A percentile compares a stretch with the other conserved stretches of the same genome.
These are phyloP conservation scores for Petrolisthes cinctipes DNA, from an alignment of 2,888 invertebrate species.

Conservation along the genomic window DNA sequence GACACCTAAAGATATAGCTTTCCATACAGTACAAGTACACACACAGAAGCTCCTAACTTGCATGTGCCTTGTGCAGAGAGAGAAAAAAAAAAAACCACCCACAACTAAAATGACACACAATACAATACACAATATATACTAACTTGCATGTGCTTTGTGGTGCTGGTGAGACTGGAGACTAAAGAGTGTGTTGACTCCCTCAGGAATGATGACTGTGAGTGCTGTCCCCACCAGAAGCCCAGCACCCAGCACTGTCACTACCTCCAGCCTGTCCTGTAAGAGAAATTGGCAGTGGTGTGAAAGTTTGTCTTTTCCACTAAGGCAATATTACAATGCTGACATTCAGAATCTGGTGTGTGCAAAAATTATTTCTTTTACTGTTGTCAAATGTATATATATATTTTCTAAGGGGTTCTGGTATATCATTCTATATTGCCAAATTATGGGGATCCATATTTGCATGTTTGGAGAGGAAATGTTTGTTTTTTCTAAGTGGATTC, in stretches of 20 bases:
- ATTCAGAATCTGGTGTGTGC: not conserved
- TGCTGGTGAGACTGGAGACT: conserved; percentile 64
- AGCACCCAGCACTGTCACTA: conserved; percentile 95
- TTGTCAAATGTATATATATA: not conserved
- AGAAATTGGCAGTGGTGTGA: conserved; percentile 55
- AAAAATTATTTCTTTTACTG: not conserved
- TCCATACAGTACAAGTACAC: too few relatives aligned
- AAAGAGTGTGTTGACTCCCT: conserved; percentile 90
- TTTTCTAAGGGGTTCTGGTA: too few relatives aligned
- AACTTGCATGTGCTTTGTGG: conserved; percentile 26
- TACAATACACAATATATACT: not conserved
- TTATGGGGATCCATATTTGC: too few relatives aligned
- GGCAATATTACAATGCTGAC: too few relatives aligned
- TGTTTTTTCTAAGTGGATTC: too few relatives aligned
- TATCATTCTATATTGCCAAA: too few relatives aligned
- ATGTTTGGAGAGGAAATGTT: too few relatives aligned
- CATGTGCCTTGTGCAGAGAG: too few relatives aligned
- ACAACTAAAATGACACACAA: too few relatives aligned
- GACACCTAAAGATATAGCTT: too few relatives aligned
- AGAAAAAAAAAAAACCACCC: too few relatives aligned
- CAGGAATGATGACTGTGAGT: conserved; percentile 96
- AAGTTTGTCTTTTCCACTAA: not conserved
- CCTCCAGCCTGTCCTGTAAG: conserved; percentile 89
- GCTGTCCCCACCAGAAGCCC: conserved; percentile 98
- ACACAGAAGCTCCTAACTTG: too few relatives aligned